These are phyloP conservation scores for Mesocentrotus franciscanus DNA, from an alignment of 53 echinoderm and acorn worm species.

Conservation along the genomic window DNA sequence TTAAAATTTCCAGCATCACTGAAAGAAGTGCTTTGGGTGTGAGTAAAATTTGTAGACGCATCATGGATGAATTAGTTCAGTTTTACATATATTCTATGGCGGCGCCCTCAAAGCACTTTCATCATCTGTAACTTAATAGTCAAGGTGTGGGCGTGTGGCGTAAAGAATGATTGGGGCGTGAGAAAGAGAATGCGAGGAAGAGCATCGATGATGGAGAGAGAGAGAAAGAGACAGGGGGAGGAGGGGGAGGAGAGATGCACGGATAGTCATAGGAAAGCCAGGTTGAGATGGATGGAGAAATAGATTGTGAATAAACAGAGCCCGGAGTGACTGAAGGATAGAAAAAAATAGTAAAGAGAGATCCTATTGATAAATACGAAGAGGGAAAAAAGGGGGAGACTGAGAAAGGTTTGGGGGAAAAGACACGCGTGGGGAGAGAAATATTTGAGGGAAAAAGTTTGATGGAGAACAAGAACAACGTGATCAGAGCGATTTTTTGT, in stretches of 20 bases:
- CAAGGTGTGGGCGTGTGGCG: background rate
- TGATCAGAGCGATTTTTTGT: no score
- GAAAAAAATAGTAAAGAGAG: background rate
- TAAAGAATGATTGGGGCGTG: background rate
- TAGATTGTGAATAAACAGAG: no score
- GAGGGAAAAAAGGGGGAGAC: background rate
- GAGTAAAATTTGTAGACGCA: background rate
- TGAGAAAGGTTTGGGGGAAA: background rate
- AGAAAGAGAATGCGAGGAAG: background rate
- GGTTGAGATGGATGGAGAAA: background rate
- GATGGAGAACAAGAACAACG: no score
- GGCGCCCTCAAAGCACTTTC: background rate
- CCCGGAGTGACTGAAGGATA: background rate
- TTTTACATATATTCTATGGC: background rate
- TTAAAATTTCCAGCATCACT: background rate
- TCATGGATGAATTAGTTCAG: background rate
- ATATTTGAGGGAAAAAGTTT: no score
- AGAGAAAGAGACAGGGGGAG: no score
- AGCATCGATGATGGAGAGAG: background rate
- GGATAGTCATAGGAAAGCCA: background rate
- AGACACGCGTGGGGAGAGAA: no score
- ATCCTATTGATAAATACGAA: background rate
- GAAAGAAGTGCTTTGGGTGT: background rate
- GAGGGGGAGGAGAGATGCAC: background rate
- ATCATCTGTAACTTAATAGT: background rate